Evolutionary conservation across 2,888 invertebrate species (phyloP).

Genomic region (Pseudoips prasinana): DNA sequence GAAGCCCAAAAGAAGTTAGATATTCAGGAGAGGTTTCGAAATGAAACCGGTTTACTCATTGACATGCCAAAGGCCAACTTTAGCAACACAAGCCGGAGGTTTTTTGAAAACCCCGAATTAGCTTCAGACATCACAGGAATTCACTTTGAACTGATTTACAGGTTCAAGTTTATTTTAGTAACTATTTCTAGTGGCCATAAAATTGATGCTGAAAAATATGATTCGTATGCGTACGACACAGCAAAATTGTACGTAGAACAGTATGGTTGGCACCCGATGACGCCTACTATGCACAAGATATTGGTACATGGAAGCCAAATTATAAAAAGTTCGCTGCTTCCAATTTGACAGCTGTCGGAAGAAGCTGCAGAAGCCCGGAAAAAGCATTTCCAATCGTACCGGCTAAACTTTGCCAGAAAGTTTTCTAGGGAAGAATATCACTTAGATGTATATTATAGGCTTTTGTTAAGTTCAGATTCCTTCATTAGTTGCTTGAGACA

Average conservation of each 20-base stretch:
- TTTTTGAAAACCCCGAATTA: slow-evolving; percentile 37
- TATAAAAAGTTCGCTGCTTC: slow-evolving; percentile 2
- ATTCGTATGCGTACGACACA: slow-evolving; percentile 26
- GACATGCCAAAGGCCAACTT: slow-evolving; percentile 39
- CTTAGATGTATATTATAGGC: too few relatives aligned
- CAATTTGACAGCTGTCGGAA: slow-evolving; percentile 4
- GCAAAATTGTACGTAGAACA: slow-evolving; percentile 33
- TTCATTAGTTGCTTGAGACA: too few relatives aligned
- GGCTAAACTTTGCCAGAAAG: slow-evolving; percentile 3
- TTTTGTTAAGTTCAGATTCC: too few relatives aligned
- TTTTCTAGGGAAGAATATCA: slow-evolving; percentile 2
- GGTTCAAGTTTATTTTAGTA: slow-evolving; percentile 40
- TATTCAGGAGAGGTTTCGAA: slow-evolving; percentile 24
- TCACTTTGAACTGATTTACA: slow-evolving; percentile 27
- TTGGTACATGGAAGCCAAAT: slow-evolving; percentile 32
- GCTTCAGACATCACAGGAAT: slow-evolving; percentile 35
- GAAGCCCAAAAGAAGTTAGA: slow-evolving; percentile 13
- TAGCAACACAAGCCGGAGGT: slow-evolving; percentile 39
- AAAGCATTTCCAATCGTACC: slow-evolving; percentile 3
- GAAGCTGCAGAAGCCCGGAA: too few relatives aligned
- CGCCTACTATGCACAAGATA: slow-evolving; percentile 41
- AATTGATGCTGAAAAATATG: slow-evolving; percentile 21
- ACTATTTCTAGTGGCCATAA: slow-evolving; percentile 27
- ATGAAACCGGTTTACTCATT: slow-evolving; percentile 34
- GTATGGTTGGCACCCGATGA: slow-evolving; percentile 41